Evolutionary conservation across 1,140 invertebrate species (phyloP), one percentile per base, ranked within the genome.

Genomic region (Wiebesia pumilae): DNA sequence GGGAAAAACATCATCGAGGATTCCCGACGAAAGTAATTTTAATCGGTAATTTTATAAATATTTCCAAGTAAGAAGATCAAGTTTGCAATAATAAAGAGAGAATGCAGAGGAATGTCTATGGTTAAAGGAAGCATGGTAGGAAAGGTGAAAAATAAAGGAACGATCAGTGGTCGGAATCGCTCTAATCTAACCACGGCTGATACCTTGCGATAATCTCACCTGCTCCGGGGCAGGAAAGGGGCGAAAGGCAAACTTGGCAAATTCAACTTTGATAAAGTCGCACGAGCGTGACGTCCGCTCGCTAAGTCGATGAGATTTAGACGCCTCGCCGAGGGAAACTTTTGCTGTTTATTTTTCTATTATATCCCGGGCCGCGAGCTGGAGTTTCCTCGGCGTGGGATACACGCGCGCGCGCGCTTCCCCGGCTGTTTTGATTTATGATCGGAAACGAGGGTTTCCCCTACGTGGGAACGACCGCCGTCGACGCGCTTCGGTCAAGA

Each of bases 261-360:
- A 88, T 86, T 88, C 19, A 67, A 86, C 54, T 88, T 88, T 80
- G 65, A 86, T 88, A 85, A 83, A 86, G 82, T 81, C 58, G 54
- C 43, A 83, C 84, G 81, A 77, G 75, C 71, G 30, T 40, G 84
- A 88, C 83, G 71, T 69, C 27, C 65, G 43, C 77, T 58, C 78
- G 79, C 78, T 87, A 85, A 80, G 84, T 79, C 87, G 71, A 80
- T 86, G 85, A 89, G 89, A 91, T 90, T 90, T 91, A 89, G 88
- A 89, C 85, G 82, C 83, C 83, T 43, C 38, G 9, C 1, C 35
- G 27, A n/a, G 84, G 85, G 79, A 90, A 92, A 90, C 86, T 91
- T 90, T 89, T 51, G 83, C 40, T 90, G 88, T 90, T 92, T 91
- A 91, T 92, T 91, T 91, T 92, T 91, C 90, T 90, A 91, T 92